These are phyloP conservation scores for Rhabdomys pumilio DNA, from an alignment of 2,797 vertebrate species.

Conservation along the genomic window DNA sequence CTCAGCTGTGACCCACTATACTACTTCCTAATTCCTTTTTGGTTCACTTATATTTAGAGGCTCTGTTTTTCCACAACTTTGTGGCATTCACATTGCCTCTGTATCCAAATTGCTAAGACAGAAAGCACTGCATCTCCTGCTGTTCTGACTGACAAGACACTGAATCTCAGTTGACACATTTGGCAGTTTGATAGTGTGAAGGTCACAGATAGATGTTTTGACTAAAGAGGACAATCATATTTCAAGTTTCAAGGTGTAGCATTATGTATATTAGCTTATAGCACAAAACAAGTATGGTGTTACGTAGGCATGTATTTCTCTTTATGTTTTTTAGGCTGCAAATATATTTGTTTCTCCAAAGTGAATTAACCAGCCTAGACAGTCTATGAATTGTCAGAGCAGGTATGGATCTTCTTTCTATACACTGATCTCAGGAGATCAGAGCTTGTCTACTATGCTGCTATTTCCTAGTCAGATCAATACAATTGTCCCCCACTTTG, in stretches of 20 bases:
- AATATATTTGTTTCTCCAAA: conserved; percentile 87
- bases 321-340: conserved; percentile 74
- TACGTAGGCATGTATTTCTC: conserved; percentile 8
- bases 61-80: background rate
- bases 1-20: background rate
- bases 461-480: conserved; percentile 85
- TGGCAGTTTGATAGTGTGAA: conserved; percentile 11
- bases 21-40: conserved; percentile 15
- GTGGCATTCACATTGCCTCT: background rate
- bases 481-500: conserved; percentile 78
- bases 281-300: background rate
- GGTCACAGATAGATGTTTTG: background rate
- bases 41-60: conserved; percentile 22
- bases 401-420: conserved; percentile 86
- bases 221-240: background rate
- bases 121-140: background rate
- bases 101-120: background rate
- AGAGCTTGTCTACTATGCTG: conserved; percentile 79
- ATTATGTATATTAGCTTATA: background rate
- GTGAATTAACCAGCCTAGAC: conserved; percentile 88
- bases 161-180: conserved; percentile 17
- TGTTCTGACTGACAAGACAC: conserved; percentile 54
- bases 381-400: conserved; percentile 87
- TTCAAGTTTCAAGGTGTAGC: background rate
- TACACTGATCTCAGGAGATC: conserved; percentile 84